Base-by-base conservation (phyloP, 2,113 vertebrate genomes). In the Pelecanoides urinatrix region DNA sequence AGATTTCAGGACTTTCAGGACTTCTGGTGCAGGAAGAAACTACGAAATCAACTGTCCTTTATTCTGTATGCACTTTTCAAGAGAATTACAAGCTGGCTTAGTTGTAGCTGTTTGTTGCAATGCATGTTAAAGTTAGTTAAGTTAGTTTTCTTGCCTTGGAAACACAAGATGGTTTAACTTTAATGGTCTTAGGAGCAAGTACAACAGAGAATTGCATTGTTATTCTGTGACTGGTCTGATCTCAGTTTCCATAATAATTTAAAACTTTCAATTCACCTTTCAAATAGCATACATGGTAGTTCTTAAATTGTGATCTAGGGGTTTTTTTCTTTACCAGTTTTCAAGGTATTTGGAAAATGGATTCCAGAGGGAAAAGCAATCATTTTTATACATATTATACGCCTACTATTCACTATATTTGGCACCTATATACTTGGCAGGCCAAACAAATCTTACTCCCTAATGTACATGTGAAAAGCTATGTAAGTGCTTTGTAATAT, bases 401-500 rank as follows among this genome's bases (percentile, higher is more conserved):
- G 2, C 92, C 72, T 87, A 92, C 90, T 91, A 29, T 86, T 92
- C 7, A 2, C 86, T 88, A 75, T 91, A 96, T 95, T 96, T 95
- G 86, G 67, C 30, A 75, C 30, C 52, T 77, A 78, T 72, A 50
- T 94, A 61, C 61, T 74, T 94, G 88, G 70, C 76, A 96, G 95
- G 65, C 68, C 55, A 91, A 96, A 91, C 79, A 95, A 93, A 71
- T 93, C 62, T 84, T 90, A 65, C 56, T 91, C 65, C 40, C 65
- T 90, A 77, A 92, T 17, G 72, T 59, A 86, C 30, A 81, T 29
- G 15, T 74, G 61, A 92, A 90, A 93, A 95, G 47, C 61, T 71
- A 44, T 52, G 34, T 90, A 96, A 95, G 86, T 94, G n/a, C 68
- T 94, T 88, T 75, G 67, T 86, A 96, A 86, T 85, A 77, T 86